These are phyloP conservation scores for Malurus alboscapulatus DNA, from an alignment of 2,113 vertebrate species.

Conservation along the genomic window DNA sequence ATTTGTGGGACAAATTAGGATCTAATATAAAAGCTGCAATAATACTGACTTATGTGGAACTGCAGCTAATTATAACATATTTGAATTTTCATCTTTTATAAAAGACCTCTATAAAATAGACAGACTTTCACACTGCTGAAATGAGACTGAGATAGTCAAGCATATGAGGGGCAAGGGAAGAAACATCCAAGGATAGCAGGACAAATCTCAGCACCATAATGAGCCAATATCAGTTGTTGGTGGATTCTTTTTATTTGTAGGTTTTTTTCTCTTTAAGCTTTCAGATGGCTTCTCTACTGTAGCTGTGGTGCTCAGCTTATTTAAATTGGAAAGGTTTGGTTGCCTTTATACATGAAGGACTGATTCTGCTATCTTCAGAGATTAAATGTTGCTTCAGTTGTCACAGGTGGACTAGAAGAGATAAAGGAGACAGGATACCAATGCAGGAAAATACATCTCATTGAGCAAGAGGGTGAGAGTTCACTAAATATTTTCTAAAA, in stretches of 20 bases:
- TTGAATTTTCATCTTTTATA: constrained; percentile 23
- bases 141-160: neutral
- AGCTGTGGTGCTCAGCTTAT: neutral
- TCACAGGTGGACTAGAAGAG: neutral
- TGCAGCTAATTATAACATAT: constrained; percentile 14
- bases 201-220: neutral
- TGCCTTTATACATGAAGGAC: neutral
- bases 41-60: constrained; percentile 3
- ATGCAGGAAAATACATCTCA: neutral
- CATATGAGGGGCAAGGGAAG: neutral
- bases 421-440: neutral
- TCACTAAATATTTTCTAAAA: neutral
- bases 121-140: neutral
- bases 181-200: neutral
- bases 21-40: constrained; percentile 8
- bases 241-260: neutral
- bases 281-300: neutral
- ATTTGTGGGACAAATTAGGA: neutral
- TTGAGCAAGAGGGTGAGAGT: neutral
- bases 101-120: neutral
- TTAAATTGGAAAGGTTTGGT: neutral
- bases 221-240: neutral
- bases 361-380: neutral
- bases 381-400: neutral
- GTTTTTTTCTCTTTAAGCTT: neutral